phyloP scores from a whole-genome alignment of 2,888 invertebrate genomes.

The Hecatera dysodea region DNA sequence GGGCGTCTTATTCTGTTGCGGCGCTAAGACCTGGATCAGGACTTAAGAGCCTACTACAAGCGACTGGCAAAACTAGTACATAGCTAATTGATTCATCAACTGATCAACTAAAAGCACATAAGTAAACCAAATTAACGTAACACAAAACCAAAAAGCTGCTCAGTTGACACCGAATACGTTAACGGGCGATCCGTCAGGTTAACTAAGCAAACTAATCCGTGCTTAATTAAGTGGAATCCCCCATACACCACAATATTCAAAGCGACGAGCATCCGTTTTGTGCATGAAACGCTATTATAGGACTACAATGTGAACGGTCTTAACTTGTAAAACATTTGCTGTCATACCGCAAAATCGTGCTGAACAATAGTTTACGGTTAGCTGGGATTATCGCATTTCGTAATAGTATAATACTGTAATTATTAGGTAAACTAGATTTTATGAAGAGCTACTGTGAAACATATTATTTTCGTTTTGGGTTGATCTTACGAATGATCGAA shows the following conservation, averaged over 20 bases:
- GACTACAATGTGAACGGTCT: conserved; percentile 12
- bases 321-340: conserved; percentile 18
- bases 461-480: background rate
- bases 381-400: background rate
- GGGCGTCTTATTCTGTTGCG: too few relatives aligned
- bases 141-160: background rate
- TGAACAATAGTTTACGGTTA: conserved; percentile 9
- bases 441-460: background rate
- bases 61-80: too few relatives aligned
- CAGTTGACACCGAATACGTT: conserved; percentile 14
- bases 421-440: background rate
- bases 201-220: conserved; percentile 15
- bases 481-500: too few relatives aligned
- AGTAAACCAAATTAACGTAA: background rate
- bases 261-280: conserved; percentile 33
- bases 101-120: too few relatives aligned
- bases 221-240: conserved; percentile 36
- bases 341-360: conserved; percentile 3
- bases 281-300: conserved; percentile 8
- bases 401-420: background rate
- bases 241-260: conserved; percentile 46
- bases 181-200: conserved; percentile 15
- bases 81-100: too few relatives aligned
- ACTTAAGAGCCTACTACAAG: too few relatives aligned
- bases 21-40: too few relatives aligned